Evolutionary conservation across 2,888 invertebrate species (phyloP).

Genomic region (Clusia tigrina): DNA sequence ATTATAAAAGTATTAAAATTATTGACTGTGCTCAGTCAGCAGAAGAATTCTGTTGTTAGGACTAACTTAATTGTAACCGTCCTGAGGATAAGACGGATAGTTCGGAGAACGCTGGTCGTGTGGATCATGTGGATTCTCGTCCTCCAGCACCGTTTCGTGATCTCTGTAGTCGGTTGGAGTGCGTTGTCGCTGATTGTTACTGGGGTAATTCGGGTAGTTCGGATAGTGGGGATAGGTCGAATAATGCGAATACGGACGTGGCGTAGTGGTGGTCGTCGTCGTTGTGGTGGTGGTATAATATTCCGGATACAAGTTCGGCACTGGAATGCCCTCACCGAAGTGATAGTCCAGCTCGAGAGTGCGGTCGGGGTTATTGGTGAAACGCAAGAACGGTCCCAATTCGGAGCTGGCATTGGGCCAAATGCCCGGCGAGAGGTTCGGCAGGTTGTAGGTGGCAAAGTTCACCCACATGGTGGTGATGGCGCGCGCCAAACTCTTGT

Average conservation of each 20-base stretch:
- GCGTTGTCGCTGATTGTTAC: neutral
- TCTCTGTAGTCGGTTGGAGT: neutral
- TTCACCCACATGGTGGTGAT: conserved; percentile 64
- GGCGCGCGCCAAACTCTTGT: conserved; percentile 60
- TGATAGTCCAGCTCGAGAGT: conserved; percentile 54
- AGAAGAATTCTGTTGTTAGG: no score
- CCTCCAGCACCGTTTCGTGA: neutral
- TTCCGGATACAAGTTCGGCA: conserved; percentile 50
- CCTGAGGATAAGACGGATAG: neutral
- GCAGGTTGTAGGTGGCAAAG: conserved; percentile 55
- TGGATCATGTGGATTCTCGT: conserved; percentile 17
- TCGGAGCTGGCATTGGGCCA: conserved; percentile 56
- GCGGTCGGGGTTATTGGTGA: conserved; percentile 34
- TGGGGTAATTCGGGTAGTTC: conserved; percentile 13
- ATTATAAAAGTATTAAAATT: no score
- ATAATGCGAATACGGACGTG: neutral
- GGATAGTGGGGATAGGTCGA: conserved; percentile 21
- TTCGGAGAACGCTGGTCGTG: conserved; percentile 17
- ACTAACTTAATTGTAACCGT: no score
- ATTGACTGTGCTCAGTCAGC: no score
- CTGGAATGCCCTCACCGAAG: conserved; percentile 58
- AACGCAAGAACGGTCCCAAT: conserved; percentile 60
- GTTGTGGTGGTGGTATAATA: conserved; percentile 32
- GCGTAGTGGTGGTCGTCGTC: conserved; percentile 12
- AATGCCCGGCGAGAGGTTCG: conserved; percentile 41